Evolutionary conservation across 2,113 vertebrate genomes (phyloP).

Genomic region (Melanerpes aurifrons): DNA sequence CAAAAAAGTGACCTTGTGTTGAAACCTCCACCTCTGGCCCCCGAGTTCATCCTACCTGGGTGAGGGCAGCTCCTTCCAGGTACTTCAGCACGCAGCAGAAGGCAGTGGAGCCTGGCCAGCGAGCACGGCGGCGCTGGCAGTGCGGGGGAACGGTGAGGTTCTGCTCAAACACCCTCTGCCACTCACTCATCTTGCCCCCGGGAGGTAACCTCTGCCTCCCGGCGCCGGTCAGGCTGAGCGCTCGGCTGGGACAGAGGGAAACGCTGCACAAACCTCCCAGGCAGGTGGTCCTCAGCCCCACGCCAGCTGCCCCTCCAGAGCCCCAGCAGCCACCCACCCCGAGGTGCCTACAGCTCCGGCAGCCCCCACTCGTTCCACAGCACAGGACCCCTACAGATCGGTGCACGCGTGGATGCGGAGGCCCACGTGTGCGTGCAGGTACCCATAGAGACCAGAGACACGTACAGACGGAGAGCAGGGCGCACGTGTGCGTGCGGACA

Average conservation of each 20-base stretch:
- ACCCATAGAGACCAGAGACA: neutral
- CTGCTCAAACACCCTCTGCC: slow-evolving; percentile 77
- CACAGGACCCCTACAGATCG: neutral
- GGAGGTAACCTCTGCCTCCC: neutral
- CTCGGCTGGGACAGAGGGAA: neutral
- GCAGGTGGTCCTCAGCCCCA: neutral
- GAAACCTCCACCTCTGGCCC: neutral
- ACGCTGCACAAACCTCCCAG: neutral
- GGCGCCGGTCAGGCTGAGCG: neutral
- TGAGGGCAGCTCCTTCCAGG: slow-evolving; percentile 73
- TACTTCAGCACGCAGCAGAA: slow-evolving; percentile 81
- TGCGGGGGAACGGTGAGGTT: slow-evolving; percentile 76
- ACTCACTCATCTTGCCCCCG: slow-evolving; percentile 64
- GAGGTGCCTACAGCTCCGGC: neutral
- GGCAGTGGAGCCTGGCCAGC: slow-evolving; percentile 57
- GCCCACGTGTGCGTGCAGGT: neutral
- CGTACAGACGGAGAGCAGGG: too few species aligned
- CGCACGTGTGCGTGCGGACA: neutral
- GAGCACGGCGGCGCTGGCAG: slow-evolving; percentile 71
- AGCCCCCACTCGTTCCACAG: neutral
- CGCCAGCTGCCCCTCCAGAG: neutral
- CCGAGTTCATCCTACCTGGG: slow-evolving; percentile 75
- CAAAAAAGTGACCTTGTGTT: neutral
- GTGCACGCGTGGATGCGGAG: neutral
- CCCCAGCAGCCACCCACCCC: neutral